These are phyloP conservation scores for Phaethon lepturus DNA, from an alignment of 2,113 vertebrate species.

Conservation along the genomic window DNA sequence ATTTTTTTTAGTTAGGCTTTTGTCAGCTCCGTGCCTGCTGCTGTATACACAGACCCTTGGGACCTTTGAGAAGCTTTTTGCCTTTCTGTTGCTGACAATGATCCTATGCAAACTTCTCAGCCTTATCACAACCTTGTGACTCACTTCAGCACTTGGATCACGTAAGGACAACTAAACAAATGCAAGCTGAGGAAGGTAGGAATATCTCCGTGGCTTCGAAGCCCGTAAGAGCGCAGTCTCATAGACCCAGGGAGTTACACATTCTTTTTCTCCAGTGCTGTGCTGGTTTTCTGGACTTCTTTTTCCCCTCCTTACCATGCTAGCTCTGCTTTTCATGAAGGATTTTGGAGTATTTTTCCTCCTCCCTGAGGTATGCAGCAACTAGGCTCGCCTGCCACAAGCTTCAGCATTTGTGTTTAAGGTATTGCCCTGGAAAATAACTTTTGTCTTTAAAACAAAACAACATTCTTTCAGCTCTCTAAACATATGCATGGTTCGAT, in stretches of 20 bases:
- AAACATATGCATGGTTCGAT: not conserved
- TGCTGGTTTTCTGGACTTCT: not conserved
- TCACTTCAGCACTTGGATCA: not conserved
- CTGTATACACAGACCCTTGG: not conserved
- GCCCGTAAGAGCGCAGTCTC: not conserved
- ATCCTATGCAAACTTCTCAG: not conserved
- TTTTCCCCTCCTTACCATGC: not conserved
- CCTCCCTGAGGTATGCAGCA: not conserved
- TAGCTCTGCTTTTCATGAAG: not conserved
- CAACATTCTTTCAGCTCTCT: not conserved
- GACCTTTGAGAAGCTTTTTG: not conserved
- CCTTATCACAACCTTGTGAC: not conserved
- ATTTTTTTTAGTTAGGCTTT: not conserved
- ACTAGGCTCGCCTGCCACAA: not conserved
- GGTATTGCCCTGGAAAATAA: not conserved
- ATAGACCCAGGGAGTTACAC: not conserved
- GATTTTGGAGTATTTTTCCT: not conserved
- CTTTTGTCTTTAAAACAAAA: not conserved
- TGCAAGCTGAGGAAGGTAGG: not conserved
- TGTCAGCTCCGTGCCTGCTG: not conserved
- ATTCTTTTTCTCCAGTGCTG: not conserved
- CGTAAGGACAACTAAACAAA: not conserved
- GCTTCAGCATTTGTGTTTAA: not conserved
- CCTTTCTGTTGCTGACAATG: not conserved
- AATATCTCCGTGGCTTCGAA: not conserved